Percentiles rank a stretch among this genome's conserved stretches.
Evolutionary conservation across 2,113 vertebrate genomes (phyloP).

Genomic region (Nibea albiflora): DNA sequence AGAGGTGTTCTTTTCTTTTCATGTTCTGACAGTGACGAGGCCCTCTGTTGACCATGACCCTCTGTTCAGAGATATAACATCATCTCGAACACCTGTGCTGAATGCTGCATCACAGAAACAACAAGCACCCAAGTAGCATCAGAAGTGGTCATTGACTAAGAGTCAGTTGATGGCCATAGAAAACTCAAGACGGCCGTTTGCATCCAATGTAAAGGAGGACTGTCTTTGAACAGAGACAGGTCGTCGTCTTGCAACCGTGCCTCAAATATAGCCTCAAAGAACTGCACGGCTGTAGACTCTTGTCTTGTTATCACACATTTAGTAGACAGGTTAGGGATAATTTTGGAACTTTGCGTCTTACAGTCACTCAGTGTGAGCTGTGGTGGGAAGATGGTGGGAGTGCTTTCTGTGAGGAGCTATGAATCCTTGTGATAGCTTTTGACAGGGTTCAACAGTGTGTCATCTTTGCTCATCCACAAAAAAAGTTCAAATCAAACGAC

Average conservation of each 20-base stretch:
- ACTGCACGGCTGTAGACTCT: neutral
- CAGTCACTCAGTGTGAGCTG: neutral
- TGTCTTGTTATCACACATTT: neutral
- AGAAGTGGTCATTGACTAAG: neutral
- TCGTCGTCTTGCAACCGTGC: neutral
- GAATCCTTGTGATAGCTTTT: neutral
- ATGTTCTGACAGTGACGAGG: neutral
- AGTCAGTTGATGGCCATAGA: neutral
- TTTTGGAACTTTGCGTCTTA: neutral
- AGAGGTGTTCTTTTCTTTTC: neutral
- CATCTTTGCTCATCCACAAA: neutral
- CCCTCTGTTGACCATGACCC: no score
- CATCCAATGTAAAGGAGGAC: neutral
- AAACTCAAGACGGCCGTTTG: neutral
- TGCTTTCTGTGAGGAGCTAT: neutral
- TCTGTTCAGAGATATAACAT: neutral
- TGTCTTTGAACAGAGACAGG: neutral
- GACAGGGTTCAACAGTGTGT: neutral
- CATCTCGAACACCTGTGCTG: neutral
- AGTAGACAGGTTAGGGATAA: neutral
- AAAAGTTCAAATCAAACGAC: neutral
- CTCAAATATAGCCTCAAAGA: neutral
- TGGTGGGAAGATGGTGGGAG: neutral
- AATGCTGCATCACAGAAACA: no score
- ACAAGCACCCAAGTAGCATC: neutral